phyloP scores from a whole-genome alignment of 1,140 invertebrate species.

The Andricus grossulariae region DNA sequence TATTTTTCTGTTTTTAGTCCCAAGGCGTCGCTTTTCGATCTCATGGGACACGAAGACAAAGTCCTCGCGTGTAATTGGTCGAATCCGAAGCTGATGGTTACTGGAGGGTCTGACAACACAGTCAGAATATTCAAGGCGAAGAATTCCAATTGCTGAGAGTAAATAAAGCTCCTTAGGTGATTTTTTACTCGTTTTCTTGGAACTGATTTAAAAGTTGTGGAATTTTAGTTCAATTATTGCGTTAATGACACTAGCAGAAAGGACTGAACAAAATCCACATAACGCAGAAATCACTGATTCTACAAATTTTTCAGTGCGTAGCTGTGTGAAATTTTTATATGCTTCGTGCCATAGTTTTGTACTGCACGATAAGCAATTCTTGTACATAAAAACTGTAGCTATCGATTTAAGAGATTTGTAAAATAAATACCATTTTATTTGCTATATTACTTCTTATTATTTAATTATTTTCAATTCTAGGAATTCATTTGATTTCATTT shows the following conservation, averaged over 20 bases:
- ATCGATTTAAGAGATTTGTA: neutral
- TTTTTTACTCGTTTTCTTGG: neutral
- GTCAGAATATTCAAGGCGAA: slow-evolving; percentile 91
- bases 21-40: slow-evolving; percentile 93
- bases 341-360: neutral
- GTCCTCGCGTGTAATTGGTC: slow-evolving; percentile 96
- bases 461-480: no score
- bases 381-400: neutral
- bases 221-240: no score
- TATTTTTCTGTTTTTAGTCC: slow-evolving; percentile 79
- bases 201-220: no score
- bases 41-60: slow-evolving; percentile 96
- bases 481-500: no score
- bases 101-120: slow-evolving; percentile 95
- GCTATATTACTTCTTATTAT: neutral
- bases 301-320: no score
- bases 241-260: no score
- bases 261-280: no score
- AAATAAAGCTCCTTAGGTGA: slow-evolving; percentile 21
- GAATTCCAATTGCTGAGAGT: slow-evolving; percentile 49
- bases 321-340: no score
- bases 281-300: no score
- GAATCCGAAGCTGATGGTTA: slow-evolving; percentile 89
- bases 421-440: neutral
- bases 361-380: neutral